Percentiles rank a stretch among this genome's conserved stretches.
Conservation (phyloP, 2,113 vertebrate genomes). For the Gambusia holbrooki region DNA sequence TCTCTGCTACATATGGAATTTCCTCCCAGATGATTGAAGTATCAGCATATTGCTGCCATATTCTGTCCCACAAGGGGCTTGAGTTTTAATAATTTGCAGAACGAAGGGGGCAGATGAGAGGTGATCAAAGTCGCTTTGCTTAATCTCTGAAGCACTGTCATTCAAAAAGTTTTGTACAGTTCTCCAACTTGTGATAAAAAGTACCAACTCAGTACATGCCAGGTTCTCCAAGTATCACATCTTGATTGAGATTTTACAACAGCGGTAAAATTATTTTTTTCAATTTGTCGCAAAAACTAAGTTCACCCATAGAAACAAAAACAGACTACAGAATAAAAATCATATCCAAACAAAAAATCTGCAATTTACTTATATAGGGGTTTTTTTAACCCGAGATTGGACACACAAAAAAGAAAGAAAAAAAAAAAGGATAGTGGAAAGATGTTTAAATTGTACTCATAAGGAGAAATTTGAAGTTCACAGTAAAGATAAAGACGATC, state of each 20-base stretch:
- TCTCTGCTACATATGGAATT: conserved; percentile 78
- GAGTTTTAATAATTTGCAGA: conserved; percentile 74
- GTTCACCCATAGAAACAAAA: too few species aligned
- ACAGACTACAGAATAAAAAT: too few species aligned
- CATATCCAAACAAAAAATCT: too few species aligned
- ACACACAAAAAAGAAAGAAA: too few species aligned
- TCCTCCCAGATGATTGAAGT: conserved; percentile 79
- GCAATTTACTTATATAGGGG: too few species aligned
- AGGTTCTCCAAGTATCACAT: not conserved
- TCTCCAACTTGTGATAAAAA: not conserved
- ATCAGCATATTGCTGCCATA: conserved; percentile 79
- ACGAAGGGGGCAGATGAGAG: conserved; percentile 59
- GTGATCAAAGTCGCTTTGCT: conserved; percentile 61
- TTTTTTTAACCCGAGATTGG: too few species aligned
- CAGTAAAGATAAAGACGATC: not conserved
- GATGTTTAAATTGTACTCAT: too few species aligned
- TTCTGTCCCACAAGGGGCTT: conserved; percentile 64
- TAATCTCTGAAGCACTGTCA: conserved; percentile 66
- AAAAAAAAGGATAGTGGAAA: too few species aligned
- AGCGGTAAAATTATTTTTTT: not conserved
- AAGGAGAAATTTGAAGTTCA: too few species aligned
- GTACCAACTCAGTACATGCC: not conserved
- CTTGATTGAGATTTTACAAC: not conserved
- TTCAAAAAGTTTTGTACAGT: conserved; percentile 51
- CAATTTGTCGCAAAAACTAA: too few species aligned